These are phyloP conservation scores for Lophius piscatorius DNA, from an alignment of 2,113 vertebrate species.

Conservation along the genomic window DNA sequence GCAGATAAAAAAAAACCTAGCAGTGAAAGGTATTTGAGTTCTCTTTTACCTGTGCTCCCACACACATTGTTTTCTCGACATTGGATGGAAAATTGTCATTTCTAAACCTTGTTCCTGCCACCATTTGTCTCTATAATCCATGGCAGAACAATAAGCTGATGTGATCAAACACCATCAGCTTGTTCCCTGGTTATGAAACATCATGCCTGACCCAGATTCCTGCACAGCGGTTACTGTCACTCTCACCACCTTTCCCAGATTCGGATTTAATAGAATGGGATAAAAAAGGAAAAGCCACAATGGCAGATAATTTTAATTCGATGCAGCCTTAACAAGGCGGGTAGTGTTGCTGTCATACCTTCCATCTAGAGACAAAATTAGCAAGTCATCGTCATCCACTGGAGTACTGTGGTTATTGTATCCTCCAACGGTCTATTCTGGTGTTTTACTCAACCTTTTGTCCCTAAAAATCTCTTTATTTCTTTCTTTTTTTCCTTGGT, in stretches of 20 bases:
- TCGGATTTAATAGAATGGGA: conserved; percentile 35
- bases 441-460: conserved; percentile 2
- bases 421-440: neutral
- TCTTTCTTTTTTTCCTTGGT: neutral
- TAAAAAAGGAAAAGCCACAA: conserved; percentile 26
- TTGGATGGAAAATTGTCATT: conserved; percentile 45
- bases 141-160: conserved; percentile 66
- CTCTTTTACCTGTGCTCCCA: conserved; percentile 59
- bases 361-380: conserved; percentile 33
- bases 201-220: conserved; percentile 73
- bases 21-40: conserved; percentile 51
- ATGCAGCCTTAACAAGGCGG: conserved; percentile 46
- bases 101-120: conserved; percentile 62
- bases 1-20: conserved; percentile 25
- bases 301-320: conserved; percentile 35
- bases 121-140: conserved; percentile 69
- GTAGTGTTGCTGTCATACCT: conserved; percentile 43
- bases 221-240: conserved; percentile 55
- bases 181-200: conserved; percentile 71
- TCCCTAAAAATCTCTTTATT: too few species aligned
- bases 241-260: conserved; percentile 43
- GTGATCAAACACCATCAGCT: conserved; percentile 71
- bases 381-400: conserved; percentile 36
- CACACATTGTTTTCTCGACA: conserved; percentile 55
- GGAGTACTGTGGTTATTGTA: neutral